These are phyloP conservation scores for Papilio xuthus DNA, from an alignment of 1,140 invertebrate genomes.

Conservation along the genomic window DNA sequence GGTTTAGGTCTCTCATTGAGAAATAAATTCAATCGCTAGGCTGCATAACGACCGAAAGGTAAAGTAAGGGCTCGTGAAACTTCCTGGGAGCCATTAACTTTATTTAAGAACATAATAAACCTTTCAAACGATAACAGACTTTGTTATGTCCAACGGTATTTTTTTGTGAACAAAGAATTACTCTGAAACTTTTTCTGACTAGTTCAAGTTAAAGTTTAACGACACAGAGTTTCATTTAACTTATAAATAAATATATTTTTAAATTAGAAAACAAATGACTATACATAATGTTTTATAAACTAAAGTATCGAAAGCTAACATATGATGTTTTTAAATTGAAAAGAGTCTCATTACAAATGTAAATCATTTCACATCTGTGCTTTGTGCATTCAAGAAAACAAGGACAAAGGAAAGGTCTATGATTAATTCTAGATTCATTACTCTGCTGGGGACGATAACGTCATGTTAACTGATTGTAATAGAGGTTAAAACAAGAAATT, in stretches of 20 bases:
- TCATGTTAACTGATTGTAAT: slow-evolving; percentile 18
- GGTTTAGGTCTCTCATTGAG: background rate
- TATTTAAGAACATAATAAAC: slow-evolving; percentile 36
- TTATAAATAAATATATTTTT: too few relatives aligned
- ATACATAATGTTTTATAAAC: too few relatives aligned
- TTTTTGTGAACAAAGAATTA: background rate
- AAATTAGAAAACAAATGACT: too few relatives aligned
- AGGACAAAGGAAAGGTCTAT: slow-evolving; percentile 11
- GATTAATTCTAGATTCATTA: slow-evolving; percentile 20
- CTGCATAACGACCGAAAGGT: slow-evolving; percentile 15
- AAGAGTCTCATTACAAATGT: background rate
- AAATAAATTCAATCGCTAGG: slow-evolving; percentile 21
- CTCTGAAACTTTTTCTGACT: too few relatives aligned
- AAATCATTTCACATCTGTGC: background rate
- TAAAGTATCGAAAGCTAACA: too few relatives aligned
- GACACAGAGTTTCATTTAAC: too few relatives aligned
- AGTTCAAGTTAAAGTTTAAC: too few relatives aligned
- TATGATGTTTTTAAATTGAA: background rate
- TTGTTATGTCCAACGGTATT: slow-evolving; percentile 1
- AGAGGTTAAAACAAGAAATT: slow-evolving; percentile 7
- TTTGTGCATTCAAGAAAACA: slow-evolving; percentile 6
- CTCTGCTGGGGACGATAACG: slow-evolving; percentile 10
- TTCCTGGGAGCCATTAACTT: slow-evolving; percentile 34
- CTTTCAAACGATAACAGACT: slow-evolving; percentile 24
- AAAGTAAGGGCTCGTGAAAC: slow-evolving; percentile 33